Evolutionary conservation across 2,797 vertebrate genomes (phyloP), one percentile per base, ranked within the genome.

Genomic region (Neopelma chrysocephalum): DNA sequence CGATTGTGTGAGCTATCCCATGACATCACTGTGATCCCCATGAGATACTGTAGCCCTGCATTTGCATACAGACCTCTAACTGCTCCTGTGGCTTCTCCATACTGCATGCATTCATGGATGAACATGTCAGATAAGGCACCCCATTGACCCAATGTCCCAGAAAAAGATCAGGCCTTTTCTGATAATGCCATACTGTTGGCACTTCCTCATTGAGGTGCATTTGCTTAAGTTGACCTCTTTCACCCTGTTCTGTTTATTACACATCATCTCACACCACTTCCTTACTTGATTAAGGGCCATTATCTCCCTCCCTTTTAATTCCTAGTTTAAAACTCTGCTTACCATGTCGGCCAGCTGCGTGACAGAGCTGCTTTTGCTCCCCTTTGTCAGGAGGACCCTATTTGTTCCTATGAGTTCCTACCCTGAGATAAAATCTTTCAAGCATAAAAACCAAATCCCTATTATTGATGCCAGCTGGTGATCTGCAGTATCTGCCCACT

Each of bases 321-420:
- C 36, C 60, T 42, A 2, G 17, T 80, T 89, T 82, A 68, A 47
- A 66, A 38, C 15, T 78, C 29, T 87, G 23, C 57, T 90, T 15
- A 43, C 8, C 17, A 15, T 0, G 0, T 3, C 42, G 32, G 45
- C 21, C 68, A 89, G 36, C 23, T 15, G 5, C 34, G 32, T 26
- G n/a, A 31, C 66, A 65, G 54, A 47, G 10, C 61, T 60, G 22
- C 11, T 84, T 79, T 76, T 79, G 29, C 27, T 48, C 5, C 9
- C 23, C 43, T 79, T 65, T 34, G 8, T 43, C 36, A 72, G 10
- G n/a, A 56, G 10, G 36, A 79, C 21, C 3, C 20, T 45, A 6
- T 89, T 68, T 70, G 25, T 61, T 80, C 40, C 21, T 53, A 60
- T 68, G 9, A 45, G 9, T 48, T 51, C 12, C 18, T 54, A 60